Base-by-base conservation (phyloP, 2,797 vertebrate species). In the Spea hammondii region DNA sequence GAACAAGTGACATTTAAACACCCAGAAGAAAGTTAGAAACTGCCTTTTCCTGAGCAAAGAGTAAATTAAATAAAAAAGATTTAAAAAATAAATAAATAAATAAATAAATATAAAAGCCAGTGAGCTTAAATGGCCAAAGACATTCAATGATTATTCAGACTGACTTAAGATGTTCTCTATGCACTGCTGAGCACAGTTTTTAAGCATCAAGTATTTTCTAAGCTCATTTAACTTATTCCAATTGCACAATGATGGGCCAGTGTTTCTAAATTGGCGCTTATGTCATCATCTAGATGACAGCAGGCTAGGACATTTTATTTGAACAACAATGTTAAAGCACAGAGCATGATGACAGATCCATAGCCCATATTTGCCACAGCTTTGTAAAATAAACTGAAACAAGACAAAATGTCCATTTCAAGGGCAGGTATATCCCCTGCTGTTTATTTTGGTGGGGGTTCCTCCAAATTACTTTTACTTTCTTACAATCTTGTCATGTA, bases 151-250 rank as follows among this genome's bases (percentile, higher is more conserved):
- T 72, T 77, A 77, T 77, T 77, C 74, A 77, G 62, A 73, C 70
- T 77, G 70, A 81, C 70, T 81, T 77, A 77, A 81, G 70, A 81
- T 77, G 74, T 81, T 77, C 70, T 55, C 71, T 72, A 77, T 81
- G 79, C 80, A 65, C 70, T 53, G 65, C 80, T 77, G 75, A 82
- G 70, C 70, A 77, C 80, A 77, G 55, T 78, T 74, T 32, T 77
- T 65, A 82, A 77, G 71, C 75, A 59, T 82, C 75, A 54, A 74
- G 71, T 82, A 62, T 50, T 62, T 77, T 74, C 65, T 32, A 50
- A 78, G 80, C 70, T 81, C 74, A 81, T 81, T 81, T 77, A 75
- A 71, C 57, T 44, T 76, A 68, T 72, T 66, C 64, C 79, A 82
- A 54, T 76, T 74, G 75, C 75, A 77, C 70, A 82, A 77, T 74